phyloP scores from a whole-genome alignment of 2,888 invertebrate species.

The Muscina levida region DNA sequence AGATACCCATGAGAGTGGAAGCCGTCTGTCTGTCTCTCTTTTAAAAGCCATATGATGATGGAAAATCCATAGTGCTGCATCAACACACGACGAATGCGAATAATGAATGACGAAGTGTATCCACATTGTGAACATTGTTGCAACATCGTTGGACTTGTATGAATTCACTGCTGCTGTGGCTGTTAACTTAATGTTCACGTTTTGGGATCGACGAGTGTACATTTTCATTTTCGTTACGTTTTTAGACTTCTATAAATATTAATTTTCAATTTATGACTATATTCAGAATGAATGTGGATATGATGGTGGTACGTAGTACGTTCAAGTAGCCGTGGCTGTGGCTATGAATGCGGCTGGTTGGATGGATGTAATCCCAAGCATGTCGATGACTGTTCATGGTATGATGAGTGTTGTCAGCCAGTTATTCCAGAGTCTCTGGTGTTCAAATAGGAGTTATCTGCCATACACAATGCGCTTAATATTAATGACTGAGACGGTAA shows the following conservation, averaged over 20 bases:
- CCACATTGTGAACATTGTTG: slow-evolving; percentile 8
- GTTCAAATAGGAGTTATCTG: not conserved
- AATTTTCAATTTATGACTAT: slow-evolving; percentile 35
- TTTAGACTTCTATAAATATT: slow-evolving; percentile 40
- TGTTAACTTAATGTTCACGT: not conserved
- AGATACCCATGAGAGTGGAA: not conserved
- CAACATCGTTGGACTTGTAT: not conserved
- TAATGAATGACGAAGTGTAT: slow-evolving; percentile 2
- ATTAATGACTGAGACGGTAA: not conserved
- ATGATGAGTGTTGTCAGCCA: slow-evolving; percentile 19
- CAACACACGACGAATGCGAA: not conserved
- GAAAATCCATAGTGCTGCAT: no score
- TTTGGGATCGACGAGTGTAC: slow-evolving; percentile 4
- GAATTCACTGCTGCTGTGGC: not conserved
- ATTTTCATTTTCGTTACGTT: slow-evolving; percentile 32
- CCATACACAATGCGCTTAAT: slow-evolving; percentile 7
- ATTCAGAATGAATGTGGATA: slow-evolving; percentile 15
- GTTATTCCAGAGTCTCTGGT: slow-evolving; percentile 5
- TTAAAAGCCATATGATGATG: not conserved
- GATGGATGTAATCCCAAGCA: not conserved
- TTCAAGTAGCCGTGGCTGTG: no score
- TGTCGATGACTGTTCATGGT: slow-evolving; percentile 24
- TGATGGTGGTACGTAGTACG: no score
- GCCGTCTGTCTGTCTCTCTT: not conserved
- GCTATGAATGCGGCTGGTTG: no score